Conservation (phyloP, 2,797 vertebrate species). For the Anguilla pacifica region DNA sequence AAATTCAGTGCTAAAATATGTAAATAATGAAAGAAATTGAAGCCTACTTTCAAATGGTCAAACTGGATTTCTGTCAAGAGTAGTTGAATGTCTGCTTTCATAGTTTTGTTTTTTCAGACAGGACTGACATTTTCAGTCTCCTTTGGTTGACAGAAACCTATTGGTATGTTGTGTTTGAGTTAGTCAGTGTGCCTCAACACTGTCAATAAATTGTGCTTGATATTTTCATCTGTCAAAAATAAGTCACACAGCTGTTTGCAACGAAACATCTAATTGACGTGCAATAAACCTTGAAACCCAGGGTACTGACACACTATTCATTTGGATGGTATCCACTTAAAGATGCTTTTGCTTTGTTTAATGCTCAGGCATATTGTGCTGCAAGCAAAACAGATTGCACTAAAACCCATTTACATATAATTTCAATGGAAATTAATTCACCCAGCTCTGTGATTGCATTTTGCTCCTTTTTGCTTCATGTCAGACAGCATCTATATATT, state of each 20-base stretch:
- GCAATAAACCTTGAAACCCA: constrained; percentile 27
- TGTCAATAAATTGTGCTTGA: constrained; percentile 62
- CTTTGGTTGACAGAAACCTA: constrained; percentile 73
- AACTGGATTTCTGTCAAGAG: constrained; percentile 72
- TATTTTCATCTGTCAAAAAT: constrained; percentile 71
- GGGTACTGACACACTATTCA: constrained; percentile 32
- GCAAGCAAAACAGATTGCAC: constrained; percentile 25
- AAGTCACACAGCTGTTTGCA: constrained; percentile 44
- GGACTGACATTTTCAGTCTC: constrained; percentile 78
- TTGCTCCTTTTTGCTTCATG: constrained; percentile 12
- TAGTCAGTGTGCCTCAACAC: constrained; percentile 68
- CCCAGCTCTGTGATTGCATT: constrained; percentile 26
- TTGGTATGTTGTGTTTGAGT: constrained; percentile 69
- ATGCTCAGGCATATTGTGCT: constrained; percentile 21
- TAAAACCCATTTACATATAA: constrained; percentile 28
- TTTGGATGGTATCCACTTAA: constrained; percentile 10
- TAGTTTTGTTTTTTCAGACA: constrained; percentile 59
- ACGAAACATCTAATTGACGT: constrained; percentile 44
- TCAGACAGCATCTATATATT: constrained; percentile 20
- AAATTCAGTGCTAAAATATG: constrained; percentile 73
- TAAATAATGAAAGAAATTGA: constrained; percentile 76
- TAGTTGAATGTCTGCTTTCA: constrained; percentile 70
- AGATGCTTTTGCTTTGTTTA: constrained; percentile 28
- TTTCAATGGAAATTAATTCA: constrained; percentile 29
- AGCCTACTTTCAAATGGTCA: constrained; percentile 71